Percentiles rank a stretch among this genome's conserved stretches.
These are phyloP conservation scores for Hormaphis cornu DNA, from an alignment of 1,140 invertebrate species.

Conservation along the genomic window DNA sequence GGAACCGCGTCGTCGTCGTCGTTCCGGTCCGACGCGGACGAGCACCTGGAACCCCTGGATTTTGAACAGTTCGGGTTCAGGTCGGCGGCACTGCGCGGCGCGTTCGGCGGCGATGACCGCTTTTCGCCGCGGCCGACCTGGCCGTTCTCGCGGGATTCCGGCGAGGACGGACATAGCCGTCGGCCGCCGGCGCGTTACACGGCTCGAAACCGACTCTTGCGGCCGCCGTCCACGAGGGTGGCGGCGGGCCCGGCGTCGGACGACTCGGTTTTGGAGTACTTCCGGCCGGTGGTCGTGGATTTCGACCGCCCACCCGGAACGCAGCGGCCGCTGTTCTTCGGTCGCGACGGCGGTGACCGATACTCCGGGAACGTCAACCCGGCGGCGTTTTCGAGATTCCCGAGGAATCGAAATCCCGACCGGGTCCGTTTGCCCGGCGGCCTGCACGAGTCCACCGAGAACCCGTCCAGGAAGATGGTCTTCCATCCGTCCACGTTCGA, in stretches of 20 bases:
- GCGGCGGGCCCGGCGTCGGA: not conserved
- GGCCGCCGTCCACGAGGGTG: not conserved
- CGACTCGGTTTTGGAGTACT: conserved; percentile 2
- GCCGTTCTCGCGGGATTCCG: not conserved
- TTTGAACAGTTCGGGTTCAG: conserved; percentile 15
- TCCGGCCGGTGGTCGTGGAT: conserved; percentile 6
- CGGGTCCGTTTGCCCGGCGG: not conserved
- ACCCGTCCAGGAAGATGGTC: conserved; percentile 1
- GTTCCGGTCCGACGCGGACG: not conserved
- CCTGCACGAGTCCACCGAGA: conserved; percentile 16
- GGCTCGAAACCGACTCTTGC: not conserved
- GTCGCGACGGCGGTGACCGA: not conserved
- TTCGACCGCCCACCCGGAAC: too few species aligned
- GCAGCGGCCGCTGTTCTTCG: too few species aligned
- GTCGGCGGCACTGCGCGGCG: not conserved
- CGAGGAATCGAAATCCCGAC: not conserved
- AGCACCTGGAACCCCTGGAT: not conserved
- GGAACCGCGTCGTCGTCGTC: not conserved
- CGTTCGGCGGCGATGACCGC: not conserved
- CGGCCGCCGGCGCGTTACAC: not conserved
- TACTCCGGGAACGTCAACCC: not conserved
- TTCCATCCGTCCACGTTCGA: conserved; percentile 23
- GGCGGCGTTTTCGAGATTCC: not conserved
- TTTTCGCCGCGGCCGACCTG: not conserved
- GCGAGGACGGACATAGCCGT: not conserved